These are phyloP conservation scores for Zeus faber DNA, from an alignment of 2,113 vertebrate species.

Conservation along the genomic window DNA sequence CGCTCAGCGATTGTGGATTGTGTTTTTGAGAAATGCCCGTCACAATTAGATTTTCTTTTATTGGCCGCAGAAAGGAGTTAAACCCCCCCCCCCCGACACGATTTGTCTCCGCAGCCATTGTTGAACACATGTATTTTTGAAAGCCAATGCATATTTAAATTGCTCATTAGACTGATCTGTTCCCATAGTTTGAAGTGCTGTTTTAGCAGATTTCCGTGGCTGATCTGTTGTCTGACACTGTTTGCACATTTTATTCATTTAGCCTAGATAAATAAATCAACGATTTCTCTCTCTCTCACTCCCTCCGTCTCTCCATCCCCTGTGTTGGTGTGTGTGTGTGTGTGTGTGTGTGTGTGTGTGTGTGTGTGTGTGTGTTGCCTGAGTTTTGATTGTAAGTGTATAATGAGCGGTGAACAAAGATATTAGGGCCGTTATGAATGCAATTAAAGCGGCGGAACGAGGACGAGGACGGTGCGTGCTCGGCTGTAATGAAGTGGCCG, in stretches of 20 bases:
- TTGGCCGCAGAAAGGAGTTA: conserved; percentile 19
- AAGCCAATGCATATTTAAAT: conserved; percentile 43
- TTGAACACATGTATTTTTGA: conserved; percentile 16
- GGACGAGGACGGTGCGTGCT: conserved; percentile 10
- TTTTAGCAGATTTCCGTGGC: conserved; percentile 15
- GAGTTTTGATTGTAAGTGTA: too few species aligned
- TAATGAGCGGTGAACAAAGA: not conserved
- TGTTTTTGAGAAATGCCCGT: conserved; percentile 37
- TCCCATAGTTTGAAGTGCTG: conserved; percentile 32
- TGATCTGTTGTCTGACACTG: not conserved
- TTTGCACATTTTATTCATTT: too few species aligned
- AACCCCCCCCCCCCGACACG: too few species aligned
- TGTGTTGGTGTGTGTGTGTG: too few species aligned
- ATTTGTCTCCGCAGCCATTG: too few species aligned
- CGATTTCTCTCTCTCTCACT: too few species aligned
- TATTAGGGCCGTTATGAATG: conserved; percentile 4
- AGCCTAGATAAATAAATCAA: too few species aligned
- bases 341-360: too few species aligned
- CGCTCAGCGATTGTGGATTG: conserved; percentile 47
- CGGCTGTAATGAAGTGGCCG: not conserved
- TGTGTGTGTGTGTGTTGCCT: too few species aligned
- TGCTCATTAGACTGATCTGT: conserved; percentile 29
- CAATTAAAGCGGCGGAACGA: not conserved
- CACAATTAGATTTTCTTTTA: conserved; percentile 42
- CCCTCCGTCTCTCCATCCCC: too few species aligned